Evolutionary conservation across 1,140 invertebrate genomes (phyloP), one percentile per base, ranked within the genome.

Genomic region (Drosophila elegans): DNA sequence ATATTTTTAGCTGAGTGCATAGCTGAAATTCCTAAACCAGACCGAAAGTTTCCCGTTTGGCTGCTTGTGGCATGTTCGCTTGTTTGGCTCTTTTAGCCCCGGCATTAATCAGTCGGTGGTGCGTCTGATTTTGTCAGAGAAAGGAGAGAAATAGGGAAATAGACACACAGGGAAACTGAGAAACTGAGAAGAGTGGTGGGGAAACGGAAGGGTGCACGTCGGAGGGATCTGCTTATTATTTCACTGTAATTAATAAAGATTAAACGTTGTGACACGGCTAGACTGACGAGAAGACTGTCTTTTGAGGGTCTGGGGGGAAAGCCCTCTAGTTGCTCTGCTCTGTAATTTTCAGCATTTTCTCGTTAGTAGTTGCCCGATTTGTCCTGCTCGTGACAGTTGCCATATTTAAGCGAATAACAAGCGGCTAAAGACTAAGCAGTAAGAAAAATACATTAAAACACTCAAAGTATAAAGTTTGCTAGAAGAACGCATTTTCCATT

Each of bases 201-300:
- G 48, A 16, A 13, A 13, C 49, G 32, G 56, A 60, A 66, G 64
- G 68, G 68, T 69, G 52, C 44, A 21, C 21, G 34, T 41, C 36
- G 36, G 64, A 48, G 68, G 68, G 68, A 72, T 72, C 51, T 72
- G 71, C 82, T 88, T 88, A 86, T 86, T 86, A 86, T 88, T 88
- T 75, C 84, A 89, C 73, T 89, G 83, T 89, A 88, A 88, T 88
- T 88, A 88, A 88, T 88, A 88, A 88, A 88, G 83, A 88, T 88
- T 88, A 88, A 88, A 82, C 80, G 84, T 42, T 88, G 84, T 88
- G 83, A 88, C 80, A 88, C 77, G 80, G 68, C 78, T 78, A 62
- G 72, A 80, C 68, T 41, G 68, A 72, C 66, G 42, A 36, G 29
- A 29, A 55, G 12, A 3, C 38, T 27, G 44, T 36, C 63, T 49